Base-by-base conservation (phyloP, 2,888 invertebrate genomes). In the Hypsopygia costalis region DNA sequence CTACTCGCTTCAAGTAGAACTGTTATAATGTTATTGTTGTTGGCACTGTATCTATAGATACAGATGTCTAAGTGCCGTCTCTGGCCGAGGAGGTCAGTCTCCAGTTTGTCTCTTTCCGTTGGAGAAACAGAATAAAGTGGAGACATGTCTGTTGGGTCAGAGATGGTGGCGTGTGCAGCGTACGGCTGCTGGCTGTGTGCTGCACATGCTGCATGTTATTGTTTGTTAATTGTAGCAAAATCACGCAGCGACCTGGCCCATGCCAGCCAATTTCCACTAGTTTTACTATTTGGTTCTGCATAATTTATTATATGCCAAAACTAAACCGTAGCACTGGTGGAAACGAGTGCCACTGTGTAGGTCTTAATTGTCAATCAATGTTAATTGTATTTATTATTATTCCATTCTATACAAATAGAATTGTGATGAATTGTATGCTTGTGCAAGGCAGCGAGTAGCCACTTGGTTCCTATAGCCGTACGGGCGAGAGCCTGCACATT, bases 381-480 rank as follows among this genome's bases (percentile, higher is more conserved):
- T 79, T 81, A 73, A 78, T 79, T 80, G 81, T 81, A 81, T 81
- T 79, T 77, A 79, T 81, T 70, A 67, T n/a, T 75, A 80, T 72
- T 79, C 69, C 74, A 69, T 81, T 80, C 68, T 81, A 81, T 79
- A 70, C 60, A 61, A 62, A 78, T 79, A 78, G 75, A 77, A 72
- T 76, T 77, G 81, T 81, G 81, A 81, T 81, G 81, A 82, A 75
- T 72, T 61, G 57, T 55, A 58, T 60, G 69, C 73, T 69, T 66
- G 72, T 67, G 68, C 51, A 69, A 68, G 72, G 70, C 71, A 63
- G 77, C 67, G 74, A 80, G 78, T 72, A 73, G 79, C 65, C 65
- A 55, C 63, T 58, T 68, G 69, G 79, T 80, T 77, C 79, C 78
- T 73, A 72, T n/a, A n/a, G n/a, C 63, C 61, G 68, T n/a, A n/a